Evolutionary conservation across 2,888 invertebrate species (phyloP).

Genomic region (Zootermopsis nevadensis): DNA sequence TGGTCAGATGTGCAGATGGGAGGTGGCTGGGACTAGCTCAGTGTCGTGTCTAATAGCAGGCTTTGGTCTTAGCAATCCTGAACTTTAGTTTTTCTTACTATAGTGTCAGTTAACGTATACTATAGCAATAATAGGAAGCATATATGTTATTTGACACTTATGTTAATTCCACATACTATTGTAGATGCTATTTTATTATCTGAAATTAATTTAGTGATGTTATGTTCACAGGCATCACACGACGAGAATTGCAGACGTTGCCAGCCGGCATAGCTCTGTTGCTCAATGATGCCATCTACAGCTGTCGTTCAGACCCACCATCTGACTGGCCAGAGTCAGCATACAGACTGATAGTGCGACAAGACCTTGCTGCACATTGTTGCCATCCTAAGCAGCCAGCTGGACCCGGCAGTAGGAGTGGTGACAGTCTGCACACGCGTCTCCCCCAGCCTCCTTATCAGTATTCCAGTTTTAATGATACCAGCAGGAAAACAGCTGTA

Average conservation of each 20-base stretch:
- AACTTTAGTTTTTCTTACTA: no score
- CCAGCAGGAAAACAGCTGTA: slow-evolving; percentile 26
- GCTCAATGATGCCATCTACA: slow-evolving; percentile 75
- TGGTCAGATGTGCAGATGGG: no score
- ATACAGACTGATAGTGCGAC: slow-evolving; percentile 77
- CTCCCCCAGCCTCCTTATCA: neutral
- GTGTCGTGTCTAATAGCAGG: no score
- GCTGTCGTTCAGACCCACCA: slow-evolving; percentile 77
- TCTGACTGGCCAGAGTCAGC: slow-evolving; percentile 78
- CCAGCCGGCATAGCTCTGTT: slow-evolving; percentile 79
- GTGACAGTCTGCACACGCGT: neutral
- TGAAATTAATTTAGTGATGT: no score
- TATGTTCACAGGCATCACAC: slow-evolving; percentile 69
- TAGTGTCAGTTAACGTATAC: no score
- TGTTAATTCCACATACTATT: no score
- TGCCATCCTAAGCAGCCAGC: slow-evolving; percentile 14
- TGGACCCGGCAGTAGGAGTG: neutral
- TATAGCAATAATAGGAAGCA: no score
- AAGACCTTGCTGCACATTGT: slow-evolving; percentile 72
- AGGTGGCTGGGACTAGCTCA: no score
- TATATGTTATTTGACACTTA: no score
- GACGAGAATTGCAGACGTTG: slow-evolving; percentile 76
- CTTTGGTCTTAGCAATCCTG: no score
- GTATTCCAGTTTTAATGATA: slow-evolving; percentile 7
- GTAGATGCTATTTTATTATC: no score